Conservation (phyloP, 2,113 vertebrate genomes). For the Paratilapia polleni region DNA sequence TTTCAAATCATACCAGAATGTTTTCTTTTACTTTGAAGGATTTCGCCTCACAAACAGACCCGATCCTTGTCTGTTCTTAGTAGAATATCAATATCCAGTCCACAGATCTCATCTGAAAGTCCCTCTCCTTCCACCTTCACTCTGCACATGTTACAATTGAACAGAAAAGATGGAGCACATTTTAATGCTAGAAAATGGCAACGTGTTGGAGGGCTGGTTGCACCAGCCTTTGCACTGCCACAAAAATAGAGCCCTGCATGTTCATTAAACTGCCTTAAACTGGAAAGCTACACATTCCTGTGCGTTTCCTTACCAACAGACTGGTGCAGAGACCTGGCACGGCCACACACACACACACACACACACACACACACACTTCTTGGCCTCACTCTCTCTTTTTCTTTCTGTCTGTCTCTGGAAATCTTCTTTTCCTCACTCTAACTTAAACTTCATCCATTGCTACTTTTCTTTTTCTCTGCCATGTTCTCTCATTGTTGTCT, state of each 20-base stretch:
- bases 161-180: not conserved
- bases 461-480: not conserved
- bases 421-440: conserved; percentile 9
- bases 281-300: conserved; percentile 79
- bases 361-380: conserved; percentile 59
- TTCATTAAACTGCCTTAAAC: conserved; percentile 81
- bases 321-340: conserved; percentile 69
- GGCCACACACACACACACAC: conserved; percentile 61
- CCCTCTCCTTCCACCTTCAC: not conserved
- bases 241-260: conserved; percentile 65
- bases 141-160: not conserved
- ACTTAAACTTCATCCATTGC: conserved; percentile 17
- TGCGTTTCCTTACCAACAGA: conserved; percentile 79
- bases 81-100: not conserved
- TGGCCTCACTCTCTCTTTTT: conserved; percentile 42
- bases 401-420: conserved; percentile 16
- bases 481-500: conserved; percentile 1
- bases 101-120: not conserved
- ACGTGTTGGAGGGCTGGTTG: not conserved
- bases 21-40: not conserved
- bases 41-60: not conserved
- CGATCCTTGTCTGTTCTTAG: not conserved
- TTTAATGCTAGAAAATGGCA: conserved; percentile 18
- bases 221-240: conserved; percentile 29
- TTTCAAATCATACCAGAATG: too few species aligned